A percentile compares a stretch with the other conserved stretches of the same genome.
Conservation (phyloP, 2,797 vertebrate species). For the Enteromius treurensis region DNA sequence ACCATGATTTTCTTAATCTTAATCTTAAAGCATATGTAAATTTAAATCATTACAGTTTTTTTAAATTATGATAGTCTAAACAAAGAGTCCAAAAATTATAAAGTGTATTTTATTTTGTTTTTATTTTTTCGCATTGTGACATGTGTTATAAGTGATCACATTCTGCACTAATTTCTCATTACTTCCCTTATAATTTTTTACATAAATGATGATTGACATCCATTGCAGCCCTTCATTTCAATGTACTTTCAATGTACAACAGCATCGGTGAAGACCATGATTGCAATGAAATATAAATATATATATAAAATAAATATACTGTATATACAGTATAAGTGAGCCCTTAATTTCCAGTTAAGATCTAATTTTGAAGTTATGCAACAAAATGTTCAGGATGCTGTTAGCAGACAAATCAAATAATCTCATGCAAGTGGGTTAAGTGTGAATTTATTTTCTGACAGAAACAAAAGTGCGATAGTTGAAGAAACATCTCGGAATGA, state of each 20-base stretch:
- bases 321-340: neutral
- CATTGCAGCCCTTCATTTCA: neutral
- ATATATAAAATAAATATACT: neutral
- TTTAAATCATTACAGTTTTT: neutral
- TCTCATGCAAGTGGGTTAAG: neutral
- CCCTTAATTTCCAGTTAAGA: neutral
- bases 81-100: neutral
- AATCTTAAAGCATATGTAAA: neutral
- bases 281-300: neutral
- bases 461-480: neutral
- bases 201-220: neutral
- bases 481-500: slow-evolving; percentile 2
- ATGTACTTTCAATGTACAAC: neutral
- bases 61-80: neutral
- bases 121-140: neutral
- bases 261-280: neutral
- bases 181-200: neutral
- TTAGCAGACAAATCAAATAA: neutral
- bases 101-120: neutral
- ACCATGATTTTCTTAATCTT: neutral
- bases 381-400: neutral
- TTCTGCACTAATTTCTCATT: neutral
- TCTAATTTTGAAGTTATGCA: neutral
- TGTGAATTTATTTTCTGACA: neutral
- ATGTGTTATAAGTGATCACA: neutral